Percentiles rank a stretch among this genome's conserved stretches.
phyloP scores from a whole-genome alignment of 1,140 invertebrate species.

The Phymorhynchus buccinoides region DNA sequence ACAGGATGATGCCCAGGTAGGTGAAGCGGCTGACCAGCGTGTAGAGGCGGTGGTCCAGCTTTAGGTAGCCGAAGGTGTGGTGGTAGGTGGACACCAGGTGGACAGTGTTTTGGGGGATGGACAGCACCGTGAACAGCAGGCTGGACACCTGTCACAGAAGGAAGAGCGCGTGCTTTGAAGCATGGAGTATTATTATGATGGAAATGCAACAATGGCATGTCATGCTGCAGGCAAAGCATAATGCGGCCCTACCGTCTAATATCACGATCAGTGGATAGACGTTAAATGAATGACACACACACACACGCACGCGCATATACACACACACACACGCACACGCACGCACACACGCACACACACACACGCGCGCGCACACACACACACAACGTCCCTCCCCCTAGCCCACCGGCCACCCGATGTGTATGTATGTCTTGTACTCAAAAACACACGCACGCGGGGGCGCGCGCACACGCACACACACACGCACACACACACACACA shows the following conservation, averaged over 20 bases:
- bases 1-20: no score
- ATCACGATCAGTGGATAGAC: no score
- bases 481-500: constrained; percentile 3
- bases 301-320: background rate
- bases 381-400: background rate
- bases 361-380: background rate
- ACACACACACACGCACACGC: background rate
- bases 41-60: background rate
- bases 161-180: background rate
- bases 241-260: no score
- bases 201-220: no score
- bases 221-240: no score
- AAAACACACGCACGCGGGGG: no score
- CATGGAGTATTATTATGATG: no score
- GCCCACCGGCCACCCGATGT: no score
- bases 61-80: background rate
- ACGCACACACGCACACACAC: no score
- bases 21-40: background rate
- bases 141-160: background rate
- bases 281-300: no score
- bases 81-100: constrained; percentile 31
- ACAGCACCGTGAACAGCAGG: constrained; percentile 3
- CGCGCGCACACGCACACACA: background rate
- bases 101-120: constrained; percentile 2
- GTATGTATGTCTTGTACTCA: no score